Evolutionary conservation across 23 tunicate species (phyloP), one percentile per base, ranked within the genome.

Genomic region (Pegea sp.): DNA sequence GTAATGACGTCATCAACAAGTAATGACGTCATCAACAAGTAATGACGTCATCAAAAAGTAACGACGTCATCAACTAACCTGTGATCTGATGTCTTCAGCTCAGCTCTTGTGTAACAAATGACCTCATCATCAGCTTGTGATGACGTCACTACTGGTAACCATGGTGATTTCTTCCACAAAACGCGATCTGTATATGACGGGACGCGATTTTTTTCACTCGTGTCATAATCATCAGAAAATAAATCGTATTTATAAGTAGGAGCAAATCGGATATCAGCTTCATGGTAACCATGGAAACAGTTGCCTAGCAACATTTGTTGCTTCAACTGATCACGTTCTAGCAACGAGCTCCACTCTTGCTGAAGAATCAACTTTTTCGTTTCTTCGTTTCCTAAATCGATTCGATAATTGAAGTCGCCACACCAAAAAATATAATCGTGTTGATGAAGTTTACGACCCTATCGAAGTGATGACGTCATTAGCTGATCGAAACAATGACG

Each of bases 171-270:
- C 48, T 67, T 72, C 98, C 98, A 89, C 31, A 77, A 42, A 13
- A 91, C 75, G 11, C 99, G 68, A 46, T 91, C 99, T 19, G 93
- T 78, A 92, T 93, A 91, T 18, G 99, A 92, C 3, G 99, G 99
- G 5, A 69, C 69, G 24, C 99, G 53, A 30, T 74, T 74, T 38
- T 91, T 91, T 62, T 91, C 99, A 62, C 93, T 78, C 5, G 88
- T 78, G 64, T 91, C 99, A 60, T 91, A 91, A 34, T 62, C 87
- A 48, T 91, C 99, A 2, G 93, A 68, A 33, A 72, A 81, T n/a
- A 68, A 51, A 56, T 91, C 99, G 56, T 91, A 91, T 44, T 91
- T 91, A 54, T 91, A 91, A 1, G 99, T 91, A n/a, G 99, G 99
- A 3, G 99, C 99, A 63, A 91, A 91, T 52, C 68, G 50, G 25